phyloP scores from a whole-genome alignment of 1,140 invertebrate species.

The Drosophila sulfurigaster region DNA sequence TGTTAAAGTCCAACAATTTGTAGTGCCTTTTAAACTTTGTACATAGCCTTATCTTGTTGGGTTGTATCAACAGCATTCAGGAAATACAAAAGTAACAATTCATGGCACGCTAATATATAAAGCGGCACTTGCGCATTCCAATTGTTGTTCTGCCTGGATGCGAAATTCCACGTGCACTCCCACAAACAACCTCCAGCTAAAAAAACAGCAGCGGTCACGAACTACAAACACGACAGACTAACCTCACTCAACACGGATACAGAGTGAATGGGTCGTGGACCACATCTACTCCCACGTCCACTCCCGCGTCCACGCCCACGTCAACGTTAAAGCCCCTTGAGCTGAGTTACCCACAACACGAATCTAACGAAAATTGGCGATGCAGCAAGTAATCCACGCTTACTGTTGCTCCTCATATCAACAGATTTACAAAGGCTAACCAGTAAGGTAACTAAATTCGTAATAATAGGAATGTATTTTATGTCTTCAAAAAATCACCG shows the following conservation, averaged over 20 bases:
- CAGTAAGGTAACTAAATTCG: neutral
- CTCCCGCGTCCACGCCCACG: too few species aligned
- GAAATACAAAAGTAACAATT: neutral
- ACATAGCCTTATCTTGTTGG: neutral
- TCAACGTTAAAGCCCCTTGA: too few species aligned
- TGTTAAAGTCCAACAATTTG: neutral
- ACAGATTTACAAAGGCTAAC: neutral
- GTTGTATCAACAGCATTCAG: neutral
- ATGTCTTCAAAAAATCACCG: too few species aligned
- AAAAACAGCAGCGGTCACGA: neutral
- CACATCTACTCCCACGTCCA: neutral
- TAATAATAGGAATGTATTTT: too few species aligned
- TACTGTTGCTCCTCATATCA: neutral
- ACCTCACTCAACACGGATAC: neutral
- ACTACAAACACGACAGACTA: neutral
- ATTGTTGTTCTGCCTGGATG: neutral
- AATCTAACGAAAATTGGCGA: neutral
- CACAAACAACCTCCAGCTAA: neutral
- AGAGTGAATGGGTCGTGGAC: neutral
- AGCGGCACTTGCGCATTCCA: neutral
- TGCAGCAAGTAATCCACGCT: neutral
- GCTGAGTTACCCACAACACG: neutral
- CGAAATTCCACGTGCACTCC: neutral
- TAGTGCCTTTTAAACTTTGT: neutral
- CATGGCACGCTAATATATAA: neutral